Conservation (phyloP, 2,113 vertebrate species). For the Maccullochella peelii region DNA sequence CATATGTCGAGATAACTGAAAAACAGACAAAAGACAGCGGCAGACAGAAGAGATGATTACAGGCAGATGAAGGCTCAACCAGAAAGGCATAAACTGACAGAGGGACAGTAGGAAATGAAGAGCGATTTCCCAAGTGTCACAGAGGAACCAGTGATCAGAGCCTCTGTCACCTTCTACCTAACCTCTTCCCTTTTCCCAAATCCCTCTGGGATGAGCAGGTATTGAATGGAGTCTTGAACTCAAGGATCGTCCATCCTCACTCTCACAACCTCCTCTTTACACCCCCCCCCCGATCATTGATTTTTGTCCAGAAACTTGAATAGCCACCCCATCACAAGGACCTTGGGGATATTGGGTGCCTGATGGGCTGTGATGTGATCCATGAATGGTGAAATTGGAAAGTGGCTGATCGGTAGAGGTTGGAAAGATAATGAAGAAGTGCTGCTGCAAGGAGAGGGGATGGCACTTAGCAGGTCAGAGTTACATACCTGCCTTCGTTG, state of each 20-base stretch:
- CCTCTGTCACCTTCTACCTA: constrained; percentile 71
- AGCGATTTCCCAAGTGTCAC: constrained; percentile 66
- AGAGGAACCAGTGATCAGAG: constrained; percentile 71
- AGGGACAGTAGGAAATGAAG: constrained; percentile 51
- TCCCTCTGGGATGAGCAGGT: constrained; percentile 70
- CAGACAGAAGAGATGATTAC: constrained; percentile 42
- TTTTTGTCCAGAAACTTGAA: constrained; percentile 64
- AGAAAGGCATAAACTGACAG: constrained; percentile 32
- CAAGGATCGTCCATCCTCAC: constrained; percentile 52
- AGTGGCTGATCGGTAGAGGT: constrained; percentile 29
- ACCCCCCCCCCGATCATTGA: constrained; percentile 52
- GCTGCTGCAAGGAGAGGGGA: constrained; percentile 36
- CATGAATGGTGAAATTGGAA: constrained; percentile 44
- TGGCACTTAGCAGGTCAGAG: background rate
- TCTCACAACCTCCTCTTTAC: constrained; percentile 45
- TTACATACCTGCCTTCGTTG: constrained; percentile 89
- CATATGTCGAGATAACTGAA: constrained; percentile 11
- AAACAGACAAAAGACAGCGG: constrained; percentile 13
- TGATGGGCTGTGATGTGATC: constrained; percentile 36
- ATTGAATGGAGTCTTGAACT: constrained; percentile 81
- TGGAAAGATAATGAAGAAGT: constrained; percentile 66
- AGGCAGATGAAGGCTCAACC: constrained; percentile 43
- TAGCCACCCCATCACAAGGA: constrained; percentile 37
- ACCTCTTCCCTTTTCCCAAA: constrained; percentile 60
- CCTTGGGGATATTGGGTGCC: constrained; percentile 36